Evolutionary conservation across 2,113 vertebrate species (phyloP).

Genomic region (Athene cunicularia): DNA sequence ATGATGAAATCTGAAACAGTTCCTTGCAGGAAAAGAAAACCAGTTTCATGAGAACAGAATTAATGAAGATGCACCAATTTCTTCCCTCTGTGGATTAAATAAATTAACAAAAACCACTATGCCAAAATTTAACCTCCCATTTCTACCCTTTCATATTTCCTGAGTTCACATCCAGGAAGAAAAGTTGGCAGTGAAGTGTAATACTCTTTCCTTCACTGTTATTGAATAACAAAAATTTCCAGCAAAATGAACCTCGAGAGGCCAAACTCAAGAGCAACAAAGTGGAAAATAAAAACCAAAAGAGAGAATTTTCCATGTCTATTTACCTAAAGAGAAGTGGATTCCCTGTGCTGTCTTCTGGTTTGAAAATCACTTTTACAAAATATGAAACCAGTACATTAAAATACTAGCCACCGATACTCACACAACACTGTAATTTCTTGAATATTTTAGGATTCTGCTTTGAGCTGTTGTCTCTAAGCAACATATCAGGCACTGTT

Average conservation of each 20-base stretch:
- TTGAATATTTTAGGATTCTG: neutral
- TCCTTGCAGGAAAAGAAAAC: neutral
- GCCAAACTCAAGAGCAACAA: neutral
- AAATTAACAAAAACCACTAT: neutral
- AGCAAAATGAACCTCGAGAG: neutral
- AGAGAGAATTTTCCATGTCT: neutral
- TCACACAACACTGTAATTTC: neutral
- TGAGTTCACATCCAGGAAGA: neutral
- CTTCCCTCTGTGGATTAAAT: neutral
- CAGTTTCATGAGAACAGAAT: neutral
- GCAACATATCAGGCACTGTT: conserved; percentile 2
- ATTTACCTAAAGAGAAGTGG: neutral
- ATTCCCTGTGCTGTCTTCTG: neutral
- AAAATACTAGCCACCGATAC: neutral
- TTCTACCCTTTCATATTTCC: neutral
- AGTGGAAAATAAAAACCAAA: neutral
- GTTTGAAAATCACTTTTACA: neutral
- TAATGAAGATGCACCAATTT: neutral
- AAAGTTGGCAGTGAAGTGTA: neutral
- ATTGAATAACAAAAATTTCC: neutral
- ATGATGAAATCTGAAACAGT: neutral
- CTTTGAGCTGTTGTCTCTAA: conserved; percentile 43
- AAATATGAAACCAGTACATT: neutral
- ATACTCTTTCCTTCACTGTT: neutral
- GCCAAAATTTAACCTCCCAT: neutral